Percentiles rank a stretch among this genome's conserved stretches.
Conservation (phyloP, 2,888 invertebrate genomes). For the Bibio marci region DNA sequence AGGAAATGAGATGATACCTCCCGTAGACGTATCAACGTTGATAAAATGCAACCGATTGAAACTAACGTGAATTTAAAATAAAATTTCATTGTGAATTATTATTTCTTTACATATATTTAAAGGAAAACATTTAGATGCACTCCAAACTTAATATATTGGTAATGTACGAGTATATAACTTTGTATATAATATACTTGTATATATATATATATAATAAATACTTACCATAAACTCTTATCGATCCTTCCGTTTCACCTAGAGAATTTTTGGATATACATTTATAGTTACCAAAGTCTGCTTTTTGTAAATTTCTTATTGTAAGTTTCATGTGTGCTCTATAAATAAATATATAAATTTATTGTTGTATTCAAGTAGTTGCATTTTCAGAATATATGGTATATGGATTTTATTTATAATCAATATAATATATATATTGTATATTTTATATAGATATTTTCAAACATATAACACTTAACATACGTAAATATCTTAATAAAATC, state of each 20-base stretch:
- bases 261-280: constrained; percentile 88
- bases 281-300: constrained; percentile 79
- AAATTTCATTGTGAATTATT: too few relatives aligned
- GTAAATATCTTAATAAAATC: too few relatives aligned
- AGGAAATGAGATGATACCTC: too few relatives aligned
- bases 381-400: not conserved
- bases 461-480: not conserved
- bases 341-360: constrained; percentile 1
- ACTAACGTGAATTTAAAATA: too few relatives aligned
- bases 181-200: not conserved
- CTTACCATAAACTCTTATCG: constrained; percentile 79
- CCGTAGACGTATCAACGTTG: too few relatives aligned
- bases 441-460: not conserved
- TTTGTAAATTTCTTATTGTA: constrained; percentile 67
- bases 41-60: too few relatives aligned
- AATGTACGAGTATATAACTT: too few relatives aligned
- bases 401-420: not conserved
- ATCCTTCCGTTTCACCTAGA: constrained; percentile 83
- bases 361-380: not conserved
- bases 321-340: constrained; percentile 70
- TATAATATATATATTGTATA: not conserved
- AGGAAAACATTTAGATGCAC: too few relatives aligned
- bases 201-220: constrained; percentile 11
- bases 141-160: too few relatives aligned
- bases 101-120: too few relatives aligned